Base-by-base conservation (phyloP, 1,140 invertebrate genomes). In the Drosophila auraria region DNA sequence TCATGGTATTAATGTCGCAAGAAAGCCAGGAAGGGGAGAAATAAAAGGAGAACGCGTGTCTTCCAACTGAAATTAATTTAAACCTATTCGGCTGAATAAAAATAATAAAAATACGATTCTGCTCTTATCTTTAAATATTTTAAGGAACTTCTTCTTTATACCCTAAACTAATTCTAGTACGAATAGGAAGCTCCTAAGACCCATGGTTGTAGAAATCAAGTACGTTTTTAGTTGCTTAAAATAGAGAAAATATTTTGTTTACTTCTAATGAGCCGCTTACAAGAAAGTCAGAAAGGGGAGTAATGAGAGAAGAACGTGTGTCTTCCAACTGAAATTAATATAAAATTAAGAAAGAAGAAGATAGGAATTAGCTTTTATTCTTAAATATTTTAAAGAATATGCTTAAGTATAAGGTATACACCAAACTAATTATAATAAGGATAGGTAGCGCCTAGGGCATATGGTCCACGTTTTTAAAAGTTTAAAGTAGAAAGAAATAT, bases 1-100 rank as follows among this genome's bases (percentile, higher is more conserved):
- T 89, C 82, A 89, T 90, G 82, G 86, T 82, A 89, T 89, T 89
- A 89, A 90, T 84, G 81, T 90, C 78, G 82, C 57, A 59, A 61
- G 59, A 71, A 60, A 38, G 9, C 33, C 27, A 23, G 17, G 11
- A 4, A n/a, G 36, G 36, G 14, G 23, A 33, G 45, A 14, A 42
- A 25, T 5, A n/a, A 12, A 40, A 6, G 54, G 8, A 40, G 20
- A 25, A 30, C 5, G 45, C 12, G 11, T 14, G 27, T 36, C 27
- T 49, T 11, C 9, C 20, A 40, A 30, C 30, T 49, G n/a, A 25
- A 50, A 51, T 40, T 40, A 2, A 17, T 47, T 47, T 27, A 23
- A 38, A 40, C 20, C 15, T 50, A 49, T 33, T 53, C 4, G 6
- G 15, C 4, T 9, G 20, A 9, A 30, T 11, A 30, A 12, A 42